Conservation (phyloP, 1,140 invertebrate species). For the Ceratosolen fusciceps region DNA sequence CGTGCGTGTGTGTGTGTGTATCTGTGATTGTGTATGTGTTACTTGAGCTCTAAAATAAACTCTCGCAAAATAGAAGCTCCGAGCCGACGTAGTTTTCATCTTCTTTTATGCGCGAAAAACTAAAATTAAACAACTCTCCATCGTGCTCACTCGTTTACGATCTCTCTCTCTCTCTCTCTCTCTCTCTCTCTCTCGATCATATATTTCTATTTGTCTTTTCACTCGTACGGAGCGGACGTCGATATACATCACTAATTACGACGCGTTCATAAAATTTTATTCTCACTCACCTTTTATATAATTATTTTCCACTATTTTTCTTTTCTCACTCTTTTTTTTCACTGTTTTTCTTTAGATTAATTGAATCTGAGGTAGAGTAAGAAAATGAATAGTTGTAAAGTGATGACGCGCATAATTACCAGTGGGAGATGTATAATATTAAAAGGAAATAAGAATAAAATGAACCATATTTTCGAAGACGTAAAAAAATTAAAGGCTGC, state of each 20-base stretch:
- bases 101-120: constrained; percentile 36
- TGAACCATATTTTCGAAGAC: background rate
- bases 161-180: background rate
- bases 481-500: background rate
- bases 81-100: background rate
- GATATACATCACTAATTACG: background rate
- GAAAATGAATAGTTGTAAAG: background rate
- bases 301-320: background rate
- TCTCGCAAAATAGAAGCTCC: constrained; percentile 36
- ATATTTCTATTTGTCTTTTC: constrained; percentile 23
- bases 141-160: background rate
- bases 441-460: background rate
- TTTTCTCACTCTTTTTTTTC: background rate
- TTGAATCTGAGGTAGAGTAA: background rate
- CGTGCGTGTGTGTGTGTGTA: constrained; percentile 24
- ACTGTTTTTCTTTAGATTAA: background rate
- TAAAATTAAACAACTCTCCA: constrained; percentile 35
- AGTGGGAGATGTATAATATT: background rate
- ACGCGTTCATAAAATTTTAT: background rate
- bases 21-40: background rate
- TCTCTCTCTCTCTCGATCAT: background rate
- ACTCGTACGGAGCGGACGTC: constrained; percentile 16
- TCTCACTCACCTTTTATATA: background rate
- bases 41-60: constrained; percentile 37
- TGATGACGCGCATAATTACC: no score